Conservation (phyloP, 2,113 vertebrate species). For the Anser brachyrhynchus region DNA sequence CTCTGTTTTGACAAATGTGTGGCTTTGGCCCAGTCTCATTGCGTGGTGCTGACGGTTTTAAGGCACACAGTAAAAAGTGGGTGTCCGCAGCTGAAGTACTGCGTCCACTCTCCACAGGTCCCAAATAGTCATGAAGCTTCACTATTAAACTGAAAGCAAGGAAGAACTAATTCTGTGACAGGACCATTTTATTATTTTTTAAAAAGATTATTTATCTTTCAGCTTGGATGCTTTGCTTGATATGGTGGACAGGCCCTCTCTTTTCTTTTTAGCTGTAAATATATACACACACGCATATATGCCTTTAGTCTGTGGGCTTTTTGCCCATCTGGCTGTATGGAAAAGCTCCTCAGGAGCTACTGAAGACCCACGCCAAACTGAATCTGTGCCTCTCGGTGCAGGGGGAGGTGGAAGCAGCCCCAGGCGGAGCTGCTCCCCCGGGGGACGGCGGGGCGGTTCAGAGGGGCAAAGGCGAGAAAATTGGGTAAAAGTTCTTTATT, state of each 20-base stretch:
- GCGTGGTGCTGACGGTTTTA: not conserved
- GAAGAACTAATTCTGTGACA: not conserved
- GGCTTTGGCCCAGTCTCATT: not conserved
- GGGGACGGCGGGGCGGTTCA: no score
- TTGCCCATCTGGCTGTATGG: not conserved
- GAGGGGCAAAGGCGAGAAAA: no score
- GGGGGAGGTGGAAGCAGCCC: no score
- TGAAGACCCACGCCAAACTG: not conserved
- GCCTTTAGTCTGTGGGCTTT: not conserved
- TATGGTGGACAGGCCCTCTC: not conserved
- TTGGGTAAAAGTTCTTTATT: no score
- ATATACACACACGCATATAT: no score
- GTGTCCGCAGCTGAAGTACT: not conserved
- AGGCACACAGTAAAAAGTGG: not conserved
- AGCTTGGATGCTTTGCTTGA: no score
- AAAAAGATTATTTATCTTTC: not conserved
- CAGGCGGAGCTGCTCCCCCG: no score
- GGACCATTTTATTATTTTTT: no score
- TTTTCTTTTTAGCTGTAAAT: not conserved
- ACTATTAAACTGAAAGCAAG: not conserved
- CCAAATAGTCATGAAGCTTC: not conserved
- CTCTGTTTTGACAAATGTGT: not conserved
- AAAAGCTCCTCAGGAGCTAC: no score
- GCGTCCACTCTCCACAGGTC: not conserved
- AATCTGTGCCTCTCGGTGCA: fast-evolving